A percentile compares a stretch with the other conserved stretches of the same genome.
phyloP scores from a whole-genome alignment of 2,113 vertebrate species.

The Tapirus terrestris region DNA sequence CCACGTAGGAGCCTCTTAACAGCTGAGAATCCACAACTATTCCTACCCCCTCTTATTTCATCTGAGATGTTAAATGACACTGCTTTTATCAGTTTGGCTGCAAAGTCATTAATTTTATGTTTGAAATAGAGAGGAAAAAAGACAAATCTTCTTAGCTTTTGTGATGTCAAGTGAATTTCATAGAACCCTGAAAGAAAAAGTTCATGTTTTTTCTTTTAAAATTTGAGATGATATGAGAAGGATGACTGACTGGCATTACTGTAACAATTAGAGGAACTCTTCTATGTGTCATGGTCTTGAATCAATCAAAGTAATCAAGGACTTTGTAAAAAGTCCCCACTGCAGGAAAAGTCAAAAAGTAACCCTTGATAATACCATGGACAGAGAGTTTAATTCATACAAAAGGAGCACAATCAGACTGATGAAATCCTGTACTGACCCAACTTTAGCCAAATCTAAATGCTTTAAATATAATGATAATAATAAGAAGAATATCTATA shows the following conservation, averaged over 20 bases:
- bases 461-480: neutral
- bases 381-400: neutral
- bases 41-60: constrained; percentile 70
- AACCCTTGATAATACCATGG: neutral
- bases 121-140: constrained; percentile 52
- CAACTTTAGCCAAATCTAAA: neutral
- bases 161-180: constrained; percentile 75
- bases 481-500: neutral
- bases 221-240: neutral
- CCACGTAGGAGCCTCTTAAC: constrained; percentile 79
- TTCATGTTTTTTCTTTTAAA: constrained; percentile 37
- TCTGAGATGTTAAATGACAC: constrained; percentile 81
- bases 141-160: constrained; percentile 77
- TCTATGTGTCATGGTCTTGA: constrained; percentile 36
- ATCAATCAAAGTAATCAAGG: constrained; percentile 69
- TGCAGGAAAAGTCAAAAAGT: constrained; percentile 53
- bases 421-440: neutral
- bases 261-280: constrained; percentile 51
- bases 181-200: neutral
- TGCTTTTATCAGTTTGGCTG: constrained; percentile 75
- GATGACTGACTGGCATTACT: constrained; percentile 46
- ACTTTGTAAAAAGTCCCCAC: constrained; percentile 43
- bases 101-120: constrained; percentile 75
- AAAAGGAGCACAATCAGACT: neutral
- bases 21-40: constrained; percentile 64